A percentile compares a stretch with the other conserved stretches of the same genome.
Evolutionary conservation across 2,888 invertebrate genomes (phyloP).

Genomic region (Clitarchus hookeri): DNA sequence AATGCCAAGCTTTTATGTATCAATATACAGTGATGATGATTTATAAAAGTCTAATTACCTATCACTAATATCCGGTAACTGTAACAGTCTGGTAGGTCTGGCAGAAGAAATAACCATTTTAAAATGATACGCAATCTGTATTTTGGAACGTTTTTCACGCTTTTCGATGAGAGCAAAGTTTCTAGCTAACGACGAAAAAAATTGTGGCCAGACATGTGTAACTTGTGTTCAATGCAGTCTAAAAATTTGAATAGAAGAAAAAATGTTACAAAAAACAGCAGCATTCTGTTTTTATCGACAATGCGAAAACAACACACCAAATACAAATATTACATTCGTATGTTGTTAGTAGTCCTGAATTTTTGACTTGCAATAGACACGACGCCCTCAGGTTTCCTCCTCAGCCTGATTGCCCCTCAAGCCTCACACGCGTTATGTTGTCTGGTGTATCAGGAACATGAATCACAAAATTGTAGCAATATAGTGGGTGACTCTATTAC

Average conservation of each 20-base stretch:
- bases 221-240: constrained; percentile 26
- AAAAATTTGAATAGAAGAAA: neutral
- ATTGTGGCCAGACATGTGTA: constrained; percentile 21
- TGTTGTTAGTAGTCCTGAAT: constrained; percentile 10
- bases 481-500: neutral
- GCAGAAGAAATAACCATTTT: neutral
- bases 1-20: constrained; percentile 22
- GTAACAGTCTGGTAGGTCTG: constrained; percentile 18
- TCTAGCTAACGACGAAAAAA: constrained; percentile 22
- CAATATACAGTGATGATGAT: neutral
- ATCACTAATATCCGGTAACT: constrained; percentile 12
- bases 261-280: constrained; percentile 25
- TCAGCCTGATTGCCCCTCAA: constrained; percentile 10
- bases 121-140: constrained; percentile 25
- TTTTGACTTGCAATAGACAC: constrained; percentile 22
- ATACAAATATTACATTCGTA: constrained; percentile 18
- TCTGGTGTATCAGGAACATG: constrained; percentile 22
- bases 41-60: constrained; percentile 27
- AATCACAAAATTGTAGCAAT: constrained; percentile 10
- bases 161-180: constrained; percentile 28
- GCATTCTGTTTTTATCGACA: constrained; percentile 22
- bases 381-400: constrained; percentile 26
- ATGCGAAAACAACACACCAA: neutral
- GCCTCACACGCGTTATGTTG: constrained; percentile 1
- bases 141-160: neutral